A percentile compares a stretch with the other conserved stretches of the same genome.
Evolutionary conservation across 2,888 invertebrate species (phyloP).

Genomic region (Chelonus formosanus): DNA sequence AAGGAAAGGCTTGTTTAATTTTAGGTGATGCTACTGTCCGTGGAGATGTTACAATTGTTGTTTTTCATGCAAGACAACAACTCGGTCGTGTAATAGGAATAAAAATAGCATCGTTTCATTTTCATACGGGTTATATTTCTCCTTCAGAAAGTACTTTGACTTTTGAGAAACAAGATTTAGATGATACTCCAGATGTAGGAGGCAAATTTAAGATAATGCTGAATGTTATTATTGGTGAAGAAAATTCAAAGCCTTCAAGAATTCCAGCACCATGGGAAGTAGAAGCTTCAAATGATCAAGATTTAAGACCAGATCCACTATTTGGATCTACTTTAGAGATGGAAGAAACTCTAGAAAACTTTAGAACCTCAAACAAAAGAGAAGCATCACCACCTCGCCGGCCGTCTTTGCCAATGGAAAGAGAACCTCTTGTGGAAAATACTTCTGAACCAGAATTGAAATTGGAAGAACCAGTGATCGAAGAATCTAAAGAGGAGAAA

Average conservation of each 20-base stretch:
- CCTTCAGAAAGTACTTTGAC: conserved; percentile 78
- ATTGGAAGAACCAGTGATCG: not conserved
- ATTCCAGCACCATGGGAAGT: conserved; percentile 81
- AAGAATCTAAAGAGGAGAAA: conserved; percentile 22
- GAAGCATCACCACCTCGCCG: conserved; percentile 7
- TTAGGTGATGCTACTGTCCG: conserved; percentile 72
- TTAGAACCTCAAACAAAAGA: conserved; percentile 56
- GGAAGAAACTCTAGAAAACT: conserved; percentile 85
- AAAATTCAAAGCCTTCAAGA: conserved; percentile 72
- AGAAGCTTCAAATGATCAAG: conserved; percentile 69
- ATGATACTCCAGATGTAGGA: conserved; percentile 78
- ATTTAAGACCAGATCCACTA: conserved; percentile 70
- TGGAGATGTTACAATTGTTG: conserved; percentile 85
- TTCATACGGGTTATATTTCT: conserved; percentile 88
- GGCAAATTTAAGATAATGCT: conserved; percentile 76
- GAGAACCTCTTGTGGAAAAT: conserved; percentile 31
- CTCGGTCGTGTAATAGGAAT: conserved; percentile 83
- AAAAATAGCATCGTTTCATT: conserved; percentile 86
- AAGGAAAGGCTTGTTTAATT: conserved; percentile 72
- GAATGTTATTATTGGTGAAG: conserved; percentile 77
- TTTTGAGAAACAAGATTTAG: conserved; percentile 80
- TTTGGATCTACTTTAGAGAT: conserved; percentile 83
- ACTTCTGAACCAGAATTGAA: conserved; percentile 19
- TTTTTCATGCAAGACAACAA: conserved; percentile 88
- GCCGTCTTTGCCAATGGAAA: conserved; percentile 19